A percentile compares a stretch with the other conserved stretches of the same genome.
Evolutionary conservation across 2,888 invertebrate genomes (phyloP).

Genomic region (Dysmachus trigonus): DNA sequence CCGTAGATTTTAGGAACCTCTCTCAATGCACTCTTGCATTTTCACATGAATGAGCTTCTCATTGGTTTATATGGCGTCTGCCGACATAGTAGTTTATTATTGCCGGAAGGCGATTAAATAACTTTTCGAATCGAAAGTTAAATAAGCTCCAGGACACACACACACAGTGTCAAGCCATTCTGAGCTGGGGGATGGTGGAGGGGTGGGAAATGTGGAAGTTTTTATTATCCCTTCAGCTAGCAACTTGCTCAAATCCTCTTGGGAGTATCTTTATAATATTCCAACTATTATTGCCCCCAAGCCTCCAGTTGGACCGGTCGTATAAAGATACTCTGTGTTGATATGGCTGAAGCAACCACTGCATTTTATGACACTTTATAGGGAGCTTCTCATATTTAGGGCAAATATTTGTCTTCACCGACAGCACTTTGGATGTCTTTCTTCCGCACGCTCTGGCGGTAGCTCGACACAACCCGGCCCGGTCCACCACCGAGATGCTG

Average conservation of each 20-base stretch:
- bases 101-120: slow-evolving; percentile 11
- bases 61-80: slow-evolving; percentile 37
- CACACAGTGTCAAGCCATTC: background rate
- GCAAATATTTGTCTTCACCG: slow-evolving; percentile 33
- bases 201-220: background rate
- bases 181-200: background rate
- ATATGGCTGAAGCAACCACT: background rate
- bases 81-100: slow-evolving; percentile 38
- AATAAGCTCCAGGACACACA: background rate
- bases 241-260: background rate
- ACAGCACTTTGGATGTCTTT: slow-evolving; percentile 11
- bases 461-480: background rate
- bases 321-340: background rate
- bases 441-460: background rate
- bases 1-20: no score
- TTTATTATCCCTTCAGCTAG: background rate
- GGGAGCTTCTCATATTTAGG: slow-evolving; percentile 31
- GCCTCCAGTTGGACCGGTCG: background rate
- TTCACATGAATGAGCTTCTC: slow-evolving; percentile 45
- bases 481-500: background rate
- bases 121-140: slow-evolving; percentile 21
- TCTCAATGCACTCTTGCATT: background rate
- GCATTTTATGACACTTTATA: slow-evolving; percentile 37
- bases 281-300: background rate
- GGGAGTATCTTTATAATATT: background rate